Conservation (phyloP, 2,888 invertebrate genomes). For the Microplitis deprimator region DNA sequence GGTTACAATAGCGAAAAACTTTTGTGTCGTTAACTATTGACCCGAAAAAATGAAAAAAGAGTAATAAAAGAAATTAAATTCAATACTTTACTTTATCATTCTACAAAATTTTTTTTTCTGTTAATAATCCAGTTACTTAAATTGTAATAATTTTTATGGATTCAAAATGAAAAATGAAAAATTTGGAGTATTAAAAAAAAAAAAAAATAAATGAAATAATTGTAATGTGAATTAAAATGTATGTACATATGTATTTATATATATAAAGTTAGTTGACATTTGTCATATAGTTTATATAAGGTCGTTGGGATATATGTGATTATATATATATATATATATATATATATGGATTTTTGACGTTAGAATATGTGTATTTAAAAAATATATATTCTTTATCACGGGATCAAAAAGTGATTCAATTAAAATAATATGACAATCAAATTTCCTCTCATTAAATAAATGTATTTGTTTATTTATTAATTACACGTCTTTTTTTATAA, state of each 20-base stretch:
- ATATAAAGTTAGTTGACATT: neutral
- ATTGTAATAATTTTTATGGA: neutral
- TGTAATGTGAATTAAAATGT: conserved; percentile 5
- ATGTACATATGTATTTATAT: conserved; percentile 22
- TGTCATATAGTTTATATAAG: conserved; percentile 16
- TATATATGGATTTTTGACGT: no score
- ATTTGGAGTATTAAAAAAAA: neutral
- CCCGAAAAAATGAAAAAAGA: neutral
- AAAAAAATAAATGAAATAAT: neutral
- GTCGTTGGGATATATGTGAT: neutral
- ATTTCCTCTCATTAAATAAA: no score
- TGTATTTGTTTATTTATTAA: no score
- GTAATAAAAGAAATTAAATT: neutral
- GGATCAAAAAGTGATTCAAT: conserved; percentile 28
- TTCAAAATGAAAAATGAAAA: no score
- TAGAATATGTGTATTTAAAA: neutral
- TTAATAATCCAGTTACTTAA: neutral
- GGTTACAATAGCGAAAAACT: neutral
- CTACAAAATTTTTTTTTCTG: neutral
- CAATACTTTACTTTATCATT: neutral
- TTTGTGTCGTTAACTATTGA: neutral
- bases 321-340: no score
- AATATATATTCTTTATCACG: conserved; percentile 4
- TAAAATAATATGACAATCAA: conserved; percentile 25
- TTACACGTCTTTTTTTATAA: neutral